Base-by-base conservation (phyloP, 2,888 invertebrate genomes). In the Axea sp. region DNA sequence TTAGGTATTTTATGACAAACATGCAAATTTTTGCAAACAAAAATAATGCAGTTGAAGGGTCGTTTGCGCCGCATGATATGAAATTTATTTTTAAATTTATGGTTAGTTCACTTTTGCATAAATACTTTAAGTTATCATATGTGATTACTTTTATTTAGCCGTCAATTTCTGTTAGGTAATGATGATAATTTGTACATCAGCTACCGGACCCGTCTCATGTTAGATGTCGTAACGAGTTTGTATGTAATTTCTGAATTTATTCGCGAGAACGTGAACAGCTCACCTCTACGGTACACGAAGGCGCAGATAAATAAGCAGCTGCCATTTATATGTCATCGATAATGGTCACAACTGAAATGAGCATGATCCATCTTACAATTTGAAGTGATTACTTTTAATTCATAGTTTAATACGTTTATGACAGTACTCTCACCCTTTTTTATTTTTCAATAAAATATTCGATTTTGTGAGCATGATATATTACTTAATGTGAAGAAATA, bases 151-250 rank as follows among this genome's bases (percentile, higher is more conserved):
- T 51, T 68, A 68, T 68, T 68, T 68, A 68, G 68, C 57, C 51
- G 68, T 59, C 68, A 68, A 59, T 59, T 57, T 68, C 68, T 68
- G 41, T 68, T 68, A 68, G 49, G 59, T 59, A 59, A 68, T 68
- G 51, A 68, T 33, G 41, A 59, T 68, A 43, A 68, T 68, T 68
- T 68, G 59, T 51, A 68, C 59, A 68, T 51, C 68, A 59, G 59
- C 68, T 68, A 68, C 68, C 51, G 68, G 45, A 59, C 43, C 57
- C 47, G 47, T 57, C 57, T 57, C 57, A 57, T 49, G 57, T 59
- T 68, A 57, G 67, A 59, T 68, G 49, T 49, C 49, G 59, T 68
- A 68, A 59, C 67, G 39, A 68, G 67, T 67, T 30, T 31, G 67
- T 57, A 15, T 39, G 14, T 35, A 39, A 65, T 67, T 67, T 31